Percentiles rank a stretch among this genome's conserved stretches.
phyloP scores from a whole-genome alignment of 1,140 invertebrate species.

The Argopecten irradians region DNA sequence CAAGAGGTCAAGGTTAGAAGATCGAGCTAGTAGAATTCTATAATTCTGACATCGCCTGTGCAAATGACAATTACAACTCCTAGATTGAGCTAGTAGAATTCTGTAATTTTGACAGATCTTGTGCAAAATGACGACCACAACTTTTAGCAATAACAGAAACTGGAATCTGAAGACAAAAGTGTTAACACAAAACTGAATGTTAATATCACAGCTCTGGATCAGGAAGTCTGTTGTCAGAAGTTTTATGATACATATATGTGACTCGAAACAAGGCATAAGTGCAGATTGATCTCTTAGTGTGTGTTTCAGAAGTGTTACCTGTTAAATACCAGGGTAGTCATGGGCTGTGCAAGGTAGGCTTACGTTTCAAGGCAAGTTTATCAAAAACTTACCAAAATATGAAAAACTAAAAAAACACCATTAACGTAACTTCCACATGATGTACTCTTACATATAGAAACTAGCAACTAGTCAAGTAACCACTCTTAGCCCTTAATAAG shows the following conservation, averaged over 20 bases:
- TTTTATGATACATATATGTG: neutral
- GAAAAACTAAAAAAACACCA: no score
- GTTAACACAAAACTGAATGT: neutral
- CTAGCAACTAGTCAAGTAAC: neutral
- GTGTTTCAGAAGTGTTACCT: neutral
- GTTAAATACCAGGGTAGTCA: neutral
- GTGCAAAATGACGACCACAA: no score
- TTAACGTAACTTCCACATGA: neutral
- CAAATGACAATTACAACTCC: no score
- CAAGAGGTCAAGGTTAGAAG: no score
- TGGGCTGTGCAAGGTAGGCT: conserved; percentile 5
- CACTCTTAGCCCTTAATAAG: neutral
- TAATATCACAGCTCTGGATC: neutral
- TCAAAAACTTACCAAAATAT: neutral
- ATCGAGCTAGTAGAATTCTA: no score
- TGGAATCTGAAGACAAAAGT: neutral
- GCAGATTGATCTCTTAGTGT: neutral
- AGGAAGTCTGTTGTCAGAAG: neutral
- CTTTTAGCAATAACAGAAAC: no score
- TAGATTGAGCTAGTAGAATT: no score
- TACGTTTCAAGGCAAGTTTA: neutral
- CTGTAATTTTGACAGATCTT: no score
- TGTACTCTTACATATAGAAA: neutral
- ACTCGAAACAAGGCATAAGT: neutral
- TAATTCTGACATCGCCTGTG: no score